These are phyloP conservation scores for Machaerirhynchus nigripectus DNA, from an alignment of 2,113 vertebrate genomes.

Conservation along the genomic window DNA sequence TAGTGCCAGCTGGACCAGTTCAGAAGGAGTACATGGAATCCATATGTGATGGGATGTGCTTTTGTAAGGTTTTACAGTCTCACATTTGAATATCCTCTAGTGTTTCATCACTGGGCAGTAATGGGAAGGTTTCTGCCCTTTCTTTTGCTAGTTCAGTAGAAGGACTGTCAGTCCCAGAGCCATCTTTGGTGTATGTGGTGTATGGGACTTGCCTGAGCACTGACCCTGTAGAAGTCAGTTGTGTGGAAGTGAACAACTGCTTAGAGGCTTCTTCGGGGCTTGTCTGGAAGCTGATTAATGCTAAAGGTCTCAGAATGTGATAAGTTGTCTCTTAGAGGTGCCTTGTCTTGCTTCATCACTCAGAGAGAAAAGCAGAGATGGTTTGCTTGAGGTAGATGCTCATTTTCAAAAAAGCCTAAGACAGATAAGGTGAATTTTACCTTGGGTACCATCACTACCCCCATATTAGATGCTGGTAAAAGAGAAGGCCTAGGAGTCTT, in stretches of 20 bases:
- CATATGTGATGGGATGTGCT: background rate
- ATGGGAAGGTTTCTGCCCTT: background rate
- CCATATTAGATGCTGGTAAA: background rate
- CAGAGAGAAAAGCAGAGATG: background rate
- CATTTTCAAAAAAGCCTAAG: background rate
- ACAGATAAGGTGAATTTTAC: background rate
- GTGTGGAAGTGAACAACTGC: background rate
- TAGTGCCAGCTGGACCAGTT: background rate
- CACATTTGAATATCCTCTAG: background rate
- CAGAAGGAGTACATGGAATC: background rate
- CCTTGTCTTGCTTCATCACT: background rate
- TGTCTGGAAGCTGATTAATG: background rate
- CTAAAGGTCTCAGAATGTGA: background rate
- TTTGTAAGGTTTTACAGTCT: background rate
- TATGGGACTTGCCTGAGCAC: background rate
- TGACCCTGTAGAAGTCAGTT: background rate
- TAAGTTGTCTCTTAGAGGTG: background rate
- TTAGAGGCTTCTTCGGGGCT: background rate
- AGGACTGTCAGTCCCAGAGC: background rate
- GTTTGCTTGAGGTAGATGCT: background rate
- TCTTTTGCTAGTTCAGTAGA: background rate
- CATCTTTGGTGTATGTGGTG: rapidly evolving
- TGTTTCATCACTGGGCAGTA: background rate
- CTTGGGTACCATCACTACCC: background rate
- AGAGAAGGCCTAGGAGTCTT: background rate